Evolutionary conservation across 2,888 invertebrate species (phyloP), one percentile per base, ranked within the genome.

Genomic region (Rhodophaea formosa): DNA sequence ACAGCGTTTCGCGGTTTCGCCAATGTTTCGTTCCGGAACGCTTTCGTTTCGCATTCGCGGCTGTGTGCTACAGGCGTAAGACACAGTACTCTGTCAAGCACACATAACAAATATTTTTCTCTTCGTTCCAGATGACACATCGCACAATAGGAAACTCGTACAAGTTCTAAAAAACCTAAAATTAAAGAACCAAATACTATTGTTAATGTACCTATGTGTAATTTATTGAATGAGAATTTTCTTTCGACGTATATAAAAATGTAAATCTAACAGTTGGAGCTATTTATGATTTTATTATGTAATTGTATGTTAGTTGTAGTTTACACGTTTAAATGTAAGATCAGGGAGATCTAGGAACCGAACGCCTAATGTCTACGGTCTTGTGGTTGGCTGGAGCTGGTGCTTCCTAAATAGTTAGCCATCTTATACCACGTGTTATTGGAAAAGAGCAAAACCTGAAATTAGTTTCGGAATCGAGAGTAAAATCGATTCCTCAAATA

Each of bases 141-240:
- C 79, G 79, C 86, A 83, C 83, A 77, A 79, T 79, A 76, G 71
- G 74, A 44, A 74, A 71, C 61, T 72, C 70, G 70, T 70, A 75
- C 75, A 79, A 77, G 68, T 74, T 72, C 66, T 74, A 71, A 74
- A 75, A 74, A 79, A 51, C 14, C 46, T 29, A 47, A 78, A 71
- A 76, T 78, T 84, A 84, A 86, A 84, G 86, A 88, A 91, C 91
- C 90, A 90, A 91, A 91, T 90, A 89, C 84, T 88, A 89, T 82
- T 80, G 85, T 81, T 84, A 81, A 79, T 81, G 74, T 85, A 83
- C 84, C 79, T 83, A 80, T 81, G 71, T 80, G 82, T 88, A 85
- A 88, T 81, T 87, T 87, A 88, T 88, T 84, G 77, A 77, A 80
- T 79, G 84, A 75, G 75, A 68, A 74, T 71, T 69, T 70, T 71